Conservation (phyloP, 2,797 vertebrate species). For the Aldrovandia affinis region DNA sequence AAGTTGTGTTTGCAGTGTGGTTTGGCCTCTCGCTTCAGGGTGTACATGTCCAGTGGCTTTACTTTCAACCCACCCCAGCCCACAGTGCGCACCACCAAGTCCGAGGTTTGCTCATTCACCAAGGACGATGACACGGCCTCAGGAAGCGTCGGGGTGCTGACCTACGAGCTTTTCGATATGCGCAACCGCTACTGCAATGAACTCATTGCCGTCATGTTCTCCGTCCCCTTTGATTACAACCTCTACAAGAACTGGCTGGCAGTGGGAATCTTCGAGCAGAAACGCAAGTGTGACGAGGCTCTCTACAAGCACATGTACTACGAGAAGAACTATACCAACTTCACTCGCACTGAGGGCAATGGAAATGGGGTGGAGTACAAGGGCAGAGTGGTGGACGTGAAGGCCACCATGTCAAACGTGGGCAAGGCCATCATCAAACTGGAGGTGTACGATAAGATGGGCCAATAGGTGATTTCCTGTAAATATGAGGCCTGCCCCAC, state of each 20-base stretch:
- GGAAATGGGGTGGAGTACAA: constrained; percentile 49
- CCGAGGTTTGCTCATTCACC: constrained; percentile 67
- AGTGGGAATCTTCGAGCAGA: constrained; percentile 55
- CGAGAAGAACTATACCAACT: constrained; percentile 35
- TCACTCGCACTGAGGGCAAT: constrained; percentile 48
- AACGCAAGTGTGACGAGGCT: constrained; percentile 19
- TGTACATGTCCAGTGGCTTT: constrained; percentile 62
- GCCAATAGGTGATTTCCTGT: constrained; percentile 7
- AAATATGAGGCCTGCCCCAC: neutral
- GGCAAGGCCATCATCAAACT: constrained; percentile 63
- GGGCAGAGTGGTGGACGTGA: constrained; percentile 45
- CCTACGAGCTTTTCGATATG: constrained; percentile 65
- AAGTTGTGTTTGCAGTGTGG: neutral
- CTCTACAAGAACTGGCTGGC: constrained; percentile 67
- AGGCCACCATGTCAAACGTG: constrained; percentile 63
- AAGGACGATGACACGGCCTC: constrained; percentile 67
- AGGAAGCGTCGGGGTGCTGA: constrained; percentile 61
- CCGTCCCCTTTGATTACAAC: constrained; percentile 67
- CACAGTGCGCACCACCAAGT: constrained; percentile 49
- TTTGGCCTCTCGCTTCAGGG: constrained; percentile 44
- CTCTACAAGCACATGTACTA: constrained; percentile 65
- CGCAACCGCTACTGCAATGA: neutral
- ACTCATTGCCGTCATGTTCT: constrained; percentile 67
- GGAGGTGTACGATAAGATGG: constrained; percentile 59
- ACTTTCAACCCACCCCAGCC: constrained; percentile 60